Conservation (phyloP, 1,140 invertebrate species). For the Zaprionus ornatus region DNA sequence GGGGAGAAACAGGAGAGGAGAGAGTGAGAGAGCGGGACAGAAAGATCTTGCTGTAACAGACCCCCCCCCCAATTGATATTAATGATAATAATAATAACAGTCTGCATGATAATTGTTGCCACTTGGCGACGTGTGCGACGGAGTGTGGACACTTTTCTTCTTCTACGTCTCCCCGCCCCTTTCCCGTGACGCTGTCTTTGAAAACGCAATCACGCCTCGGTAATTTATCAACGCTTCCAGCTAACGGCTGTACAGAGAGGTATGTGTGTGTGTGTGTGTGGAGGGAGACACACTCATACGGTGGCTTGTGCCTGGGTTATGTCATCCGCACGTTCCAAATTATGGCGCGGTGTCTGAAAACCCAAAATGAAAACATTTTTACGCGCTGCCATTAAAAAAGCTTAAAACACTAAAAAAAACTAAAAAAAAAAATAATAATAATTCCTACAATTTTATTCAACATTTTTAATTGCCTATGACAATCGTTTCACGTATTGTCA, state of each 20-base stretch:
- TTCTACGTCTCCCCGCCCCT: background rate
- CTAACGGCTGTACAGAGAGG: slow-evolving; percentile 1
- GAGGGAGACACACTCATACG: background rate
- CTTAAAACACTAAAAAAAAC: background rate
- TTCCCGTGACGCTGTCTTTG: slow-evolving; percentile 23
- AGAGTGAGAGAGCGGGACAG: background rate
- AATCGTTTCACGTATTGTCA: slow-evolving; percentile 1
- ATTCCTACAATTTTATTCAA: slow-evolving; percentile 19
- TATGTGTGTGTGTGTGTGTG: background rate
- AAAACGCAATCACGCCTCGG: slow-evolving; percentile 69
- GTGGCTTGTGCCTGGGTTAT: slow-evolving; percentile 47
- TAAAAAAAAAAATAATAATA: slow-evolving; percentile 16
- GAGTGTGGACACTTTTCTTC: slow-evolving; percentile 29
- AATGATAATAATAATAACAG: slow-evolving; percentile 3
- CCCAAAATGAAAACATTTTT: slow-evolving; percentile 49
- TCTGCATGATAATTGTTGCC: slow-evolving; percentile 27
- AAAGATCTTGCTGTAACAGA: background rate
- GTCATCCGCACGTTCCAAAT: slow-evolving; percentile 58
- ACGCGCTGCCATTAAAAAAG: slow-evolving; percentile 52
- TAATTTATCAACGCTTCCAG: slow-evolving; percentile 56
- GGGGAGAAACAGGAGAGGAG: background rate
- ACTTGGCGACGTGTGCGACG: slow-evolving; percentile 39
- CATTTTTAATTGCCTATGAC: slow-evolving; percentile 17
- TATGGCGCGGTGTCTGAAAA: slow-evolving; percentile 23
- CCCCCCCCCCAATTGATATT: background rate